phyloP scores from a whole-genome alignment of 2,797 vertebrate species.

The Emys orbicularis region DNA sequence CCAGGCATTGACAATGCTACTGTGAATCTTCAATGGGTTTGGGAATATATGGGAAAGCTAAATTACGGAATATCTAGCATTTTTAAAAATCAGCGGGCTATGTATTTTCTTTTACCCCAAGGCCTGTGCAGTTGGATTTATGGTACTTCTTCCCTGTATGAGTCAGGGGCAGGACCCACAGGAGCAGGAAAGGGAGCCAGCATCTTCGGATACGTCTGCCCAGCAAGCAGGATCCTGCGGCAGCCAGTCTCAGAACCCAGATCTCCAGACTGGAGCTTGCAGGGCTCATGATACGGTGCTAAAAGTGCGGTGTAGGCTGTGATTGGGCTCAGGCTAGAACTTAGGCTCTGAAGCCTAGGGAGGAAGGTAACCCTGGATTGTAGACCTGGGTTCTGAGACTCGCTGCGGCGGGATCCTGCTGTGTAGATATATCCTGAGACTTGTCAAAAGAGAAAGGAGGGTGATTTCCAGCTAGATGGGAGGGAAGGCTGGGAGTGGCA shows the following conservation, averaged over 20 bases:
- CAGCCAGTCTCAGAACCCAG: not conserved
- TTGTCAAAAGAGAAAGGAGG: not conserved
- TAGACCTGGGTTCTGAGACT: not conserved
- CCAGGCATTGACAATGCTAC: fast-evolving
- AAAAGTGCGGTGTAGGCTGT: not conserved
- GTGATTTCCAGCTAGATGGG: not conserved
- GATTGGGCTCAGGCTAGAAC: not conserved
- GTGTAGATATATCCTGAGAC: not conserved
- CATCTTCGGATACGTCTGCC: too few relatives aligned
- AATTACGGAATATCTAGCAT: fast-evolving
- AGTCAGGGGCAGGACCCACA: not conserved
- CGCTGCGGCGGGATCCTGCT: too few relatives aligned
- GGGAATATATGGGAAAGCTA: not conserved
- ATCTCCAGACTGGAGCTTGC: not conserved
- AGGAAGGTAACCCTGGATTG: not conserved
- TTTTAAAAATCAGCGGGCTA: not conserved
- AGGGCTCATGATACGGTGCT: not conserved
- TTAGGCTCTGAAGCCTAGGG: not conserved
- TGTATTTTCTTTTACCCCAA: not conserved
- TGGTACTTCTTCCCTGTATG: not conserved
- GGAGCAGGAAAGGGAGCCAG: not conserved
- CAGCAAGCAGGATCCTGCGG: too few relatives aligned
- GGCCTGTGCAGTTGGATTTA: not conserved
- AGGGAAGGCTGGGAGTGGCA: not conserved
- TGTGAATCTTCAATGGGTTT: not conserved